Base-by-base conservation (phyloP, 2,113 vertebrate species). In the Dendropsophus ebraccatus region DNA sequence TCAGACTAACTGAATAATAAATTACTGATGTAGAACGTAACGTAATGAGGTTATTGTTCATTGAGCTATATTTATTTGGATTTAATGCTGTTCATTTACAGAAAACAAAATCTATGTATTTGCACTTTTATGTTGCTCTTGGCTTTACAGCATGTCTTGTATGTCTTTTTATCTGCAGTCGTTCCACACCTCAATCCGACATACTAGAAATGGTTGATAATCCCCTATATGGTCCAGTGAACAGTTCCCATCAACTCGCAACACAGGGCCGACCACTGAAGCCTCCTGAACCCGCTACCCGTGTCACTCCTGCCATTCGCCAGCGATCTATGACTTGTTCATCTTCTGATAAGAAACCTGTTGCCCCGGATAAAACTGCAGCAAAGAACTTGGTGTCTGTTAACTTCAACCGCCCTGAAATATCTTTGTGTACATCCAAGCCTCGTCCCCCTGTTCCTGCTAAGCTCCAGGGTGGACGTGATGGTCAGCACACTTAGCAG, bases 131-230 rank as follows among this genome's bases (percentile, higher is more conserved):
- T 69, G 28, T 19, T 35, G 30, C 65, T 69, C 21, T 7, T 41
- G 17, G 1, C 17, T 67, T 67, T 67, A 67, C 10, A n/a, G n/a
- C n/a, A n/a, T n/a, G n/a, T n/a, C n/a, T 21, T 1, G 1, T 37
- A 41, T 37, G 35, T 16, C 16, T 7, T 47, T 47, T 74, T 52
- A 23, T 77, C 28, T 13, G 14, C 84, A 86, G 85, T 35, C 25
- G 67, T 10, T n/a, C 30, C 14, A 23, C 78, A 50, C 14, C 47
- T 62, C 54, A 67, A 62, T 16, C 52, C 49, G 78, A 81, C 2
- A 92, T 87, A 85, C 92, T 96, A 0, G 96, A 96, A 92, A 99
- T 99, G 97, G 96, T 99, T 8, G 97, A 98, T 84, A 99, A 99
- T 89, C 98, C 98, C 0, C 93, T 99, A 0, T 99, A 99, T 0